Conservation (phyloP, 1,140 invertebrate genomes). For the Stegodyphus mimosarum region DNA sequence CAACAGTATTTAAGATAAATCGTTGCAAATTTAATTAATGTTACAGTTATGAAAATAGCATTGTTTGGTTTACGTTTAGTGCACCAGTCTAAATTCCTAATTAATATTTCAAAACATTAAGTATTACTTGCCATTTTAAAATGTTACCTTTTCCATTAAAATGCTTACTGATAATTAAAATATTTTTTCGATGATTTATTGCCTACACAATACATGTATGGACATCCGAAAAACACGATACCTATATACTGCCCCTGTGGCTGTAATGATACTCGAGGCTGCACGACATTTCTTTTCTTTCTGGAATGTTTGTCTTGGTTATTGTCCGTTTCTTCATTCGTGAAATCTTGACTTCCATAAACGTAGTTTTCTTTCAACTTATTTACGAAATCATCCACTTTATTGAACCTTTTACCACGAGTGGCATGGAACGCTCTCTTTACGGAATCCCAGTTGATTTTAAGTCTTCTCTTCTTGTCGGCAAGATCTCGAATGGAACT, state of each 20-base stretch:
- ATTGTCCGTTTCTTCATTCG: not conserved
- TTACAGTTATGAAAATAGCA: too few relatives aligned
- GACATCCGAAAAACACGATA: slow-evolving; percentile 16
- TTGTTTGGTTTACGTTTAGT: too few relatives aligned
- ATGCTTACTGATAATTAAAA: too few relatives aligned
- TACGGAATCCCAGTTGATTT: slow-evolving; percentile 46
- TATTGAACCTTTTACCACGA: slow-evolving; percentile 22
- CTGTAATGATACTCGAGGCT: slow-evolving; percentile 4
- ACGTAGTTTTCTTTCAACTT: not conserved
- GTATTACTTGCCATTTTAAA: too few relatives aligned
- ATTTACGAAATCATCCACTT: not conserved
- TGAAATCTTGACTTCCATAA: not conserved
- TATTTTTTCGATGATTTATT: too few relatives aligned
- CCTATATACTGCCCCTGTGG: slow-evolving; percentile 35
- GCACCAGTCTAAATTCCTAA: too few relatives aligned
- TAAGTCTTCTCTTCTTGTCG: not conserved
- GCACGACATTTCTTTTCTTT: slow-evolving; percentile 18
- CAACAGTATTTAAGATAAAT: too few relatives aligned
- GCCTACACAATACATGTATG: too few relatives aligned
- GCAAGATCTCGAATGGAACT: not conserved
- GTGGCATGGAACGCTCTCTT: slow-evolving; percentile 52
- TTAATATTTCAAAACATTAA: too few relatives aligned
- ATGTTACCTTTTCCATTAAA: too few relatives aligned
- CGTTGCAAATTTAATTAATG: too few relatives aligned
- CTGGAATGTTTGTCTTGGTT: slow-evolving; percentile 8